Percentiles rank a stretch among this genome's conserved stretches.
These are phyloP conservation scores for Orcinus orca DNA, from an alignment of 2,113 vertebrate species.

Conservation along the genomic window DNA sequence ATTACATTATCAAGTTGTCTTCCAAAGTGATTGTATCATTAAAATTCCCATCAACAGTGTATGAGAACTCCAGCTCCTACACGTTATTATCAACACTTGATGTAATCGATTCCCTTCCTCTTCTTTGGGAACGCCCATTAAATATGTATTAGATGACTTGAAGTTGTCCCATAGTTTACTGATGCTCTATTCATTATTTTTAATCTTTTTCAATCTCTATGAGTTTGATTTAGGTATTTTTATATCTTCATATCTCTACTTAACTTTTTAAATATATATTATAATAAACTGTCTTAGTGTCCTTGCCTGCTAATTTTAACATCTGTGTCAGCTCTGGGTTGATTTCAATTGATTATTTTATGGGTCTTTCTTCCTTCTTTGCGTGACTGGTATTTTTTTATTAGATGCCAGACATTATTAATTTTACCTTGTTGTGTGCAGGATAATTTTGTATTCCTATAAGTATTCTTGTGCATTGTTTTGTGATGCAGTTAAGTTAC, in stretches of 20 bases:
- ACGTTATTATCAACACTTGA: background rate
- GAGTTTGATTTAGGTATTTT: background rate
- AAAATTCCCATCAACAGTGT: background rate
- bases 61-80: background rate
- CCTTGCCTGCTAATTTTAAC: slow-evolving; percentile 9
- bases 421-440: background rate
- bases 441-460: background rate
- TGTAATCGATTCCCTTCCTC: background rate
- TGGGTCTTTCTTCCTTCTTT: background rate
- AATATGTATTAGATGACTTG: background rate
- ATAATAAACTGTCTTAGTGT: background rate
- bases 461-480: background rate
- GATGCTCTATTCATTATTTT: background rate
- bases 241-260: background rate
- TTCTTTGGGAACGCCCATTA: background rate
- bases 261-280: background rate
- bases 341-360: background rate
- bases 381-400: background rate
- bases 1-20: background rate
- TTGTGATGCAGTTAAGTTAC: background rate
- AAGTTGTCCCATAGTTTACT: background rate
- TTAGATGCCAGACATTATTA: background rate
- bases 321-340: background rate
- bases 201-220: background rate
- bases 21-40: background rate